phyloP scores from a whole-genome alignment of 2,888 invertebrate species.

The Agrochola litura region DNA sequence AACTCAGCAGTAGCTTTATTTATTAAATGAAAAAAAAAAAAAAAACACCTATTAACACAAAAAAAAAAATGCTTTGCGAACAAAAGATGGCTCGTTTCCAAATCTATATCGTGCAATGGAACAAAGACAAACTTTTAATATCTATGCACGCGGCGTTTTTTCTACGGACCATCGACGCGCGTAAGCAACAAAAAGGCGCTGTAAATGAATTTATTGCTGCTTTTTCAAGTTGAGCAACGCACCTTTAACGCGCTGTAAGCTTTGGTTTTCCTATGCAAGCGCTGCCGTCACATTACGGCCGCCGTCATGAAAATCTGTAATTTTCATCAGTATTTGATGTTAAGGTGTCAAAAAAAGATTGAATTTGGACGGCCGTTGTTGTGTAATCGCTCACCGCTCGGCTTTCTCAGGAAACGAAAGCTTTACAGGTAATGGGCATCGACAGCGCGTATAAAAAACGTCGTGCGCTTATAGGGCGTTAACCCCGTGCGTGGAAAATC shows the following conservation, averaged over 20 bases:
- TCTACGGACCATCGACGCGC: not conserved
- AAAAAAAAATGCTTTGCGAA: not conserved
- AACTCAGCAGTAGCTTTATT: slow-evolving; percentile 6
- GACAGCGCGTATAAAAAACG: not conserved
- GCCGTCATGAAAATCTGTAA: too few relatives aligned
- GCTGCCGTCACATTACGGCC: too few relatives aligned
- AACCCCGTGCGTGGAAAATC: not conserved
- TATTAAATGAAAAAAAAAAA: slow-evolving; percentile 8
- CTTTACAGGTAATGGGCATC: not conserved
- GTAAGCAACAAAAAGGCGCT: not conserved
- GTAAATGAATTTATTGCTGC: not conserved
- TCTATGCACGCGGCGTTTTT: not conserved
- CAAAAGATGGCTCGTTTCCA: too few relatives aligned
- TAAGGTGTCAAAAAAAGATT: too few relatives aligned
- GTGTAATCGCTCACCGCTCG: too few relatives aligned
- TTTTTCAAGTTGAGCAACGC: not conserved
- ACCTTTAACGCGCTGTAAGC: too few relatives aligned
- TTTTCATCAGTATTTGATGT: too few relatives aligned
- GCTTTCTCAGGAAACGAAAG: too few relatives aligned
- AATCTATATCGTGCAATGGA: not conserved
- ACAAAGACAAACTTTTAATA: not conserved
- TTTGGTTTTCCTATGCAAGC: too few relatives aligned
- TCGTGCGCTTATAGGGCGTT: too few relatives aligned
- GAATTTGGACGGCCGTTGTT: too few relatives aligned
- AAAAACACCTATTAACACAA: not conserved